Base-by-base conservation (phyloP, 1,140 invertebrate genomes). In the Polypedilum vanderplanki region DNA sequence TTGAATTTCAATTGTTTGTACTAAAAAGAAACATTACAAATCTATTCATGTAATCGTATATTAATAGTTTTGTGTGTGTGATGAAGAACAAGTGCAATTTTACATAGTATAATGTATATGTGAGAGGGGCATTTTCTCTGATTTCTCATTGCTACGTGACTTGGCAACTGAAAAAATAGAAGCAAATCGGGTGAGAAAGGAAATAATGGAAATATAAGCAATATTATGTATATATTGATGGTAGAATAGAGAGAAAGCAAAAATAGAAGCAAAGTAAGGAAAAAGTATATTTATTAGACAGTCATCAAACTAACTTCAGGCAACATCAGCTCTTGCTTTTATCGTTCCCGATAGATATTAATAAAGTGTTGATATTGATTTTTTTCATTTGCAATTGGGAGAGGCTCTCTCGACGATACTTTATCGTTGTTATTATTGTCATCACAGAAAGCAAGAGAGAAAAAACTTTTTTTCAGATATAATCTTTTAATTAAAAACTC, bases 401-500 rank as follows among this genome's bases (percentile, higher is more conserved):
- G 24, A 33, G 24, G 24, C n/a, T 46, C n/a, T 57, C n/a, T 15
- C 12, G 3, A 12, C 46, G 15, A n/a, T 57, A 57, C 15, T 15
- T 57, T 57, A n/a, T 57, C n/a, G n/a, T 57, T 57, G 46, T 57
- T 12, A 57, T 4, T 57, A n/a, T 4, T n/a, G n/a, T n/a, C 12
- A 57, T 57, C 46, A 57, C n/a, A n/a, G n/a, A n/a, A n/a, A n/a
- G n/a, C n/a, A n/a, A n/a, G n/a, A n/a, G n/a, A n/a, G n/a, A n/a
- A n/a, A n/a, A n/a, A n/a, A 57, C 46, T 57, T 57, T 57, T 57
- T 8, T 46, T 15, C 46, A 57, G 46, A 57, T 57, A 18, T 70
- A 70, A 70, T 70, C 65, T 70, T 70, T 70, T 70, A 70, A 70
- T 70, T 70, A 70, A 70, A 70, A 70, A 70, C n/a, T 22, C 65